Evolutionary conservation across 2,888 invertebrate species (phyloP), one percentile per base, ranked within the genome.

Genomic region (Azorinus chamasolen): DNA sequence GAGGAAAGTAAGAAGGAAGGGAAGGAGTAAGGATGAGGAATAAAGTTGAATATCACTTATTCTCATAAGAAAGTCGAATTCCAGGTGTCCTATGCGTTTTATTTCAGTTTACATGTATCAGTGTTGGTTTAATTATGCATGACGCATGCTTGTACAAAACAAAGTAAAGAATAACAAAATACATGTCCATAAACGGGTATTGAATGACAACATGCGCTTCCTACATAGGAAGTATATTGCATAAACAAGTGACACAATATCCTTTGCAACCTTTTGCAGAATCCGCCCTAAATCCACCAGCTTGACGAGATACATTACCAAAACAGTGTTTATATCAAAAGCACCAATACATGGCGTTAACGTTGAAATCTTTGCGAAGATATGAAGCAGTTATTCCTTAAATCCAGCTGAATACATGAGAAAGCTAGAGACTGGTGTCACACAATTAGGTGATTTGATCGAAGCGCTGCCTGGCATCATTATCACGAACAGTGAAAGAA

Each of bases 391-490:
- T 22, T 20, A 43, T 54, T 4, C 18, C 50, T 16, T 50, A 16
- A 75, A 59, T 22, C 68, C 68, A 0, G 58, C 68, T 32, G 64
- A 70, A 45, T 69, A n/a, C n/a, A n/a, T n/a, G n/a, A n/a, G n/a
- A n/a, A n/a, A n/a, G n/a, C n/a, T n/a, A n/a, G n/a, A n/a, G n/a
- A n/a, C n/a, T n/a, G n/a, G n/a, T 18, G 53, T 2, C 45, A 24
- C 16, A 20, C 14, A 5, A 18, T n/a, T 41, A 24, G 32, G 18
- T 10, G 20, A 24, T 12, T 10, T 18, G 22, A 12, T 16, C 10
- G 22, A 24, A n/a, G 12, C n/a, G 16, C 2, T 55, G 16, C 1
- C 16, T 14, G 16, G 39, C 12, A 46, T 6, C 10, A 22, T 72
- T 6, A 46, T 5, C 48, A 46, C 43, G 27, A 59, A 10, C 64